Percentiles rank a stretch among this genome's conserved stretches.
phyloP scores from a whole-genome alignment of 2,888 invertebrate species.

The Yponomeuta plumbellus region DNA sequence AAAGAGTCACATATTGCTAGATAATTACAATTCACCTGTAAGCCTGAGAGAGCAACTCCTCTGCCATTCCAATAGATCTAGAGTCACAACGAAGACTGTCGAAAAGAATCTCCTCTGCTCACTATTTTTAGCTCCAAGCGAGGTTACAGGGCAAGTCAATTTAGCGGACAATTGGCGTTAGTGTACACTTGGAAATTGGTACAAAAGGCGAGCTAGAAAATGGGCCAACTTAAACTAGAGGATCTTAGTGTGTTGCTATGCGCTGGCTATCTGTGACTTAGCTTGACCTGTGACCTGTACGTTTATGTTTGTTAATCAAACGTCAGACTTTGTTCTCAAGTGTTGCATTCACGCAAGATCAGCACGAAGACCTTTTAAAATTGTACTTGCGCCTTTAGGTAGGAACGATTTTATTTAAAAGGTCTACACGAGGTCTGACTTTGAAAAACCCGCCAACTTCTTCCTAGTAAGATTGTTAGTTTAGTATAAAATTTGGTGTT shows the following conservation, averaged over 20 bases:
- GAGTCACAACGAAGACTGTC: conserved; percentile 55
- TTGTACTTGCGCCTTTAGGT: background rate
- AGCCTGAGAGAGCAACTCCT: background rate
- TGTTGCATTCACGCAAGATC: background rate
- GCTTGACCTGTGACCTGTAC: background rate
- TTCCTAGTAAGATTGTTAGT: background rate
- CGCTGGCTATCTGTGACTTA: background rate
- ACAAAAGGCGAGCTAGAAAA: background rate
- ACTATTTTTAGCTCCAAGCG: conserved; percentile 47
- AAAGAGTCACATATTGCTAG: too few relatives aligned
- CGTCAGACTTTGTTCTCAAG: background rate
- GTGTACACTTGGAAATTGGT: conserved; percentile 19
- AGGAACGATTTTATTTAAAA: background rate
- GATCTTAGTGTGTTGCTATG: too few relatives aligned
- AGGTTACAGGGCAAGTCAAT: conserved; percentile 44
- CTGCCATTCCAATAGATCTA: background rate
- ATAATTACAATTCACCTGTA: too few relatives aligned
- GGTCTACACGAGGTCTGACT: background rate
- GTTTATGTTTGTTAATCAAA: background rate
- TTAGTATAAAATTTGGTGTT: background rate
- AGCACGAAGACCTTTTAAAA: background rate
- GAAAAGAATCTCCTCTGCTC: conserved; percentile 41
- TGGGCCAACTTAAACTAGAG: background rate
- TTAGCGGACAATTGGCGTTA: conserved; percentile 28
- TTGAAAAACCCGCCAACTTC: background rate